Evolutionary conservation across 1,140 invertebrate genomes (phyloP).

Genomic region (Plectrocnemia conspersa): DNA sequence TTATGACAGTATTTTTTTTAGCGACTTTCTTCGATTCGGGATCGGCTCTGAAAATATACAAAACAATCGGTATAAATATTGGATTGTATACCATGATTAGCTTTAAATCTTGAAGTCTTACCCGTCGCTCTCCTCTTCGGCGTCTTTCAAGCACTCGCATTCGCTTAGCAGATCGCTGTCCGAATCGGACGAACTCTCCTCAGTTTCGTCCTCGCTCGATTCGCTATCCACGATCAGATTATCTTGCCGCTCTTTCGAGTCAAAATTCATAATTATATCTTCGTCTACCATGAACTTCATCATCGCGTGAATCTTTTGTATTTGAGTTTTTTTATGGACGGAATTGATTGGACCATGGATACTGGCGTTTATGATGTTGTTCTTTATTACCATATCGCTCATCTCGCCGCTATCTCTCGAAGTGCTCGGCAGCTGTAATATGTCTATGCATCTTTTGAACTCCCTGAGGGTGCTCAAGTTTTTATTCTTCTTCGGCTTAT

Average conservation of each 20-base stretch:
- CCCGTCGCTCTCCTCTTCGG: constrained; percentile 25
- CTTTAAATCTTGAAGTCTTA: constrained; percentile 1
- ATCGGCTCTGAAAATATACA: not conserved
- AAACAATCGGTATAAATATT: not conserved
- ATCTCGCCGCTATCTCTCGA: constrained; percentile 37
- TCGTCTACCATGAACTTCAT: too few relatives aligned
- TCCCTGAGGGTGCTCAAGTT: too few relatives aligned
- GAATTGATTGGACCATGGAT: constrained; percentile 44
- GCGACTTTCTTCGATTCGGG: not conserved
- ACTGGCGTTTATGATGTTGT: constrained; percentile 50
- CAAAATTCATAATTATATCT: not conserved
- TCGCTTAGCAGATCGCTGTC: constrained; percentile 37
- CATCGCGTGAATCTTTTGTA: too few relatives aligned
- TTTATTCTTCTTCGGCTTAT: too few relatives aligned
- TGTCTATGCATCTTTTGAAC: too few relatives aligned
- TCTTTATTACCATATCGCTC: constrained; percentile 49
- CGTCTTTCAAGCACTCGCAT: constrained; percentile 28
- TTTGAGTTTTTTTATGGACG: too few relatives aligned
- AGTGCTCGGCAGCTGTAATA: too few relatives aligned
- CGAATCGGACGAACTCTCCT: constrained; percentile 40
- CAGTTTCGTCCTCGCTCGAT: constrained; percentile 44
- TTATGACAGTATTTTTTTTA: constrained; percentile 7
- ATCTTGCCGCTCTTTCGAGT: constrained; percentile 24
- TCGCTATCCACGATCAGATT: constrained; percentile 39
- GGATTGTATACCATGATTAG: not conserved